Percentiles rank a stretch among this genome's conserved stretches.
phyloP scores from a whole-genome alignment of 2,113 vertebrate species.

The Cebus imitator region DNA sequence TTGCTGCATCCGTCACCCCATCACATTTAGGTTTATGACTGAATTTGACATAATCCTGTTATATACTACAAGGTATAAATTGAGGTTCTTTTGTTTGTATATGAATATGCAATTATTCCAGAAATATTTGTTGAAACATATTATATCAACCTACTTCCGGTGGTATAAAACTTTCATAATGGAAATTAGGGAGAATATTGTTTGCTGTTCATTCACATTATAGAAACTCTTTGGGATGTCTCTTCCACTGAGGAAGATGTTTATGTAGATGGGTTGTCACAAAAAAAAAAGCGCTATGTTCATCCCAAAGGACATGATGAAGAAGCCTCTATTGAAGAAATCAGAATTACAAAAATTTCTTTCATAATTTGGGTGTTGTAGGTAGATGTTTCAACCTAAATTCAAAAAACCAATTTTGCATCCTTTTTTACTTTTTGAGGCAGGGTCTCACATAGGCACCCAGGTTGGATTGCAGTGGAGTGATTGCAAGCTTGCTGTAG shows the following conservation, averaged over 20 bases:
- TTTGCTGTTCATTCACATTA: background rate
- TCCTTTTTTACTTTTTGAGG: background rate
- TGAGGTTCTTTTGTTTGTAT: background rate
- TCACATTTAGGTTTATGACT: background rate
- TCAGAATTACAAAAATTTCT: background rate
- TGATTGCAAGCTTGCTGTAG: no score
- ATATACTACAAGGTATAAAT: background rate
- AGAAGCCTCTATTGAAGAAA: background rate
- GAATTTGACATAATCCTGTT: background rate
- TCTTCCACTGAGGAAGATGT: background rate
- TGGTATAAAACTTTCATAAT: background rate
- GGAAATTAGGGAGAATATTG: background rate
- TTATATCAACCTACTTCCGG: background rate
- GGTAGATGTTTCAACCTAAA: background rate
- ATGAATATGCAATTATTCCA: background rate
- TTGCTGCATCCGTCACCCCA: no score
- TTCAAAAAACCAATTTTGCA: conserved; percentile 1
- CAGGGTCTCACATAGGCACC: no score
- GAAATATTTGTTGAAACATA: background rate
- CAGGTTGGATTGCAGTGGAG: no score
- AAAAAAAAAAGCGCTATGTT: background rate
- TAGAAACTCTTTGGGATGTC: background rate
- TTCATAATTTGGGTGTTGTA: background rate
- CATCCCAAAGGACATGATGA: background rate
- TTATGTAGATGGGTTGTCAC: background rate